Evolutionary conservation across 2,888 invertebrate species (phyloP), one percentile per base, ranked within the genome.

Genomic region (Anodontia alba): DNA sequence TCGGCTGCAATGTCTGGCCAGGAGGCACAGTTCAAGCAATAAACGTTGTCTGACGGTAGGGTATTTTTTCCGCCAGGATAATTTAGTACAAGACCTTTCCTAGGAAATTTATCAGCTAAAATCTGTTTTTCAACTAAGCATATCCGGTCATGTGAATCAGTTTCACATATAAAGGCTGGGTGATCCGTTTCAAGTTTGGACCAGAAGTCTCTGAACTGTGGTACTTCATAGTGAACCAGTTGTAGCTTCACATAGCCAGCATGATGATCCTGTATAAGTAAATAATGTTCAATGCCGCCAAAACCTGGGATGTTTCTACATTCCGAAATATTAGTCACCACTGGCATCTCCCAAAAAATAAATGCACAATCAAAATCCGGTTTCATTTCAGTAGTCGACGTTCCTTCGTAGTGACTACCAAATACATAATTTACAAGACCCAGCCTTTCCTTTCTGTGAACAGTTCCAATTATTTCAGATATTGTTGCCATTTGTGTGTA

Each of bases 1-100:
- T 66, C 62, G 12, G 17, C n/a, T n/a, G 76, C 73, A 33, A 46
- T 51, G 2, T 38, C 49, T 29, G 80, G 80, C 80, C 76, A 76
- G 26, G 43, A 68, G 0, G 29, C 57, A 69, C 76, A 76, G 17
- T 76, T 54, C 33, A 68, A 76, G 29, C 76, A 66, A 46, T 49
- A 66, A 3, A 80, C 73, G 57, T 38, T 57, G 46, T 80, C 80
- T 1, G n/a, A 7, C 26, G 57, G 15, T 15, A 29, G 1, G 10
- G 5, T n/a, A 51, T 36, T 20, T 73, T 29, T 17, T 1, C n/a
- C 42, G 10, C 20, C 23, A 0, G 15, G 31, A 26, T 51, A 38
- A 31, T 38, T 33, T 33, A 67, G 29, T 67, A 31, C 67, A n/a
- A 36, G 67, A 8, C 67, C 67, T n/a, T 67, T 8, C 42, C 67